These are phyloP conservation scores for Pteria penguin DNA, from an alignment of 2,888 invertebrate species.

Conservation along the genomic window DNA sequence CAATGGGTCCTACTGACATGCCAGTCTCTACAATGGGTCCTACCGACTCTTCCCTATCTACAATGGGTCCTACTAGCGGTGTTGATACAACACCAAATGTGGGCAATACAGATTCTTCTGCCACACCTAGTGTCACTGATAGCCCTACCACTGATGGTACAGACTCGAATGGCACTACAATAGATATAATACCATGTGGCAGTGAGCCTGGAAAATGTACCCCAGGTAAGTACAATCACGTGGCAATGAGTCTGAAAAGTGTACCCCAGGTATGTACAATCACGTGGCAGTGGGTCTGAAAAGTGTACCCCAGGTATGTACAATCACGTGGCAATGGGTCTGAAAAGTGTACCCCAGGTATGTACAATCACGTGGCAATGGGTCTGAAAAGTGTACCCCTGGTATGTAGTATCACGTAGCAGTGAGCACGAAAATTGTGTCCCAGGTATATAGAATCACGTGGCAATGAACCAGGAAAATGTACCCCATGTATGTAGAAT, in stretches of 20 bases:
- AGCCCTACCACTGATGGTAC: not conserved
- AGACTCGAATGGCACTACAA: not conserved
- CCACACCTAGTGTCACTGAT: not conserved
- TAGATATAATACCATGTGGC: conserved; percentile 7
- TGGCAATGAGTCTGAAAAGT: no score
- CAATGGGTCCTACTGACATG: not conserved
- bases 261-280: no score
- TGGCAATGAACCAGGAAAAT: no score
- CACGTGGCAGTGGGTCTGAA: not conserved
- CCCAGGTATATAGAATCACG: not conserved
- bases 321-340: not conserved
- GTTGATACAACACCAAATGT: no score
- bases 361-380: not conserved
- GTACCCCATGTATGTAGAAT: not conserved
- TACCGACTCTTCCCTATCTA: not conserved
- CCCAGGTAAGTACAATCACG: no score
- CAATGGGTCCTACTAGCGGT: not conserved
- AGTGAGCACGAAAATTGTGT: not conserved
- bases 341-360: conserved; percentile 7
- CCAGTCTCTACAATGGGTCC: not conserved
- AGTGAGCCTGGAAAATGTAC: conserved; percentile 8
- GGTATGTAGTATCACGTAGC: not conserved
- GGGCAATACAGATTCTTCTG: no score
- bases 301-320: conserved; percentile 1
- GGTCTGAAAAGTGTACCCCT: not conserved